A percentile compares a stretch with the other conserved stretches of the same genome.
Conservation (phyloP, 2,113 vertebrate species). For the Xiphophorus hellerii region DNA sequence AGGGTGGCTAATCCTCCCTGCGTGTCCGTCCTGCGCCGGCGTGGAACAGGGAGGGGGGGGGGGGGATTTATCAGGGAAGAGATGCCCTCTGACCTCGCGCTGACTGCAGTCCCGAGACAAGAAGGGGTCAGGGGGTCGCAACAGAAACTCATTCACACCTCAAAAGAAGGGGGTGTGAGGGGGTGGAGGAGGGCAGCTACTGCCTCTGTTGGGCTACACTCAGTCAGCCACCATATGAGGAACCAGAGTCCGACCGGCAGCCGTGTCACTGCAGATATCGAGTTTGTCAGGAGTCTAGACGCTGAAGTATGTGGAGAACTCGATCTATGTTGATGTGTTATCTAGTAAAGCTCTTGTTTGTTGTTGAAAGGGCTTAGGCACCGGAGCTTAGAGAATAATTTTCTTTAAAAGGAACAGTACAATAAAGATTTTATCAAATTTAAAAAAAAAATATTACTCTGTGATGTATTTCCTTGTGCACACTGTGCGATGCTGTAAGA, state of each 20-base stretch:
- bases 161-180: constrained; percentile 23
- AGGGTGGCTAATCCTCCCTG: constrained; percentile 51
- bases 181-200: constrained; percentile 9
- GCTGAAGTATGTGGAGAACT: constrained; percentile 62
- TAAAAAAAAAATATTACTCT: no score
- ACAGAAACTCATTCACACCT: constrained; percentile 73
- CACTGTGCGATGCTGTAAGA: no score
- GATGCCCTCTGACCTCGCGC: constrained; percentile 55
- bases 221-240: constrained; percentile 36
- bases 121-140: constrained; percentile 69
- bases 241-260: constrained; percentile 20
- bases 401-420: not conserved
- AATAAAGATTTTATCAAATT: not conserved
- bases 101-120: constrained; percentile 65
- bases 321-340: constrained; percentile 51
- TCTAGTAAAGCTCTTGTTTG: constrained; percentile 47
- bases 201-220: constrained; percentile 46
- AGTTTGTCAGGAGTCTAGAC: constrained; percentile 69
- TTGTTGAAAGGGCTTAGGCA: constrained; percentile 21
- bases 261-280: constrained; percentile 63
- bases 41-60: constrained; percentile 7
- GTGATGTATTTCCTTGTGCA: no score
- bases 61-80: constrained; percentile 58
- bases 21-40: constrained; percentile 33
- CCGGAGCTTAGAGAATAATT: not conserved